Percentiles rank a stretch among this genome's conserved stretches.
phyloP scores from a whole-genome alignment of 1,140 invertebrate species.

The Diabrotica undecimpunctata region DNA sequence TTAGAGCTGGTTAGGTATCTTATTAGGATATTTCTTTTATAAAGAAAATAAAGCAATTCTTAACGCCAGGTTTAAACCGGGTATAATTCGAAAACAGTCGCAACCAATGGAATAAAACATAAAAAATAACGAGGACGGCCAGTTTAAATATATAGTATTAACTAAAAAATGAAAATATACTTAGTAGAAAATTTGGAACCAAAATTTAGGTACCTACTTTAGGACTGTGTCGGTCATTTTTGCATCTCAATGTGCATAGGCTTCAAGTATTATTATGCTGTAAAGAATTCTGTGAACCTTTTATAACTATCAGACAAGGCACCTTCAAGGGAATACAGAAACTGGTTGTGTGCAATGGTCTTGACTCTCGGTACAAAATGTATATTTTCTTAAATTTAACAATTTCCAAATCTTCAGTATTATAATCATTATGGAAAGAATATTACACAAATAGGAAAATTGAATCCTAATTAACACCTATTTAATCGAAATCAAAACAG shows the following conservation, averaged over 20 bases:
- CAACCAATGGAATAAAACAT: constrained; percentile 7
- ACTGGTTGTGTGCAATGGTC: neutral
- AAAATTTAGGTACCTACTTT: constrained; percentile 42
- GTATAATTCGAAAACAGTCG: neutral
- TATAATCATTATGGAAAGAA: no score
- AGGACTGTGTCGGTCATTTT: constrained; percentile 34
- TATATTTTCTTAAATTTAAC: no score
- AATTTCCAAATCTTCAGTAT: no score
- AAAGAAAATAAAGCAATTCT: neutral
- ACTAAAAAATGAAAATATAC: constrained; percentile 26
- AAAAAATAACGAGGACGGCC: constrained; percentile 27
- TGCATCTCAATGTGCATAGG: constrained; percentile 43
- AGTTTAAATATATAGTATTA: constrained; percentile 40
- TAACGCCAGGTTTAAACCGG: neutral
- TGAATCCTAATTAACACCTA: no score
- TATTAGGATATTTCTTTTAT: no score
- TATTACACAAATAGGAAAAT: no score
- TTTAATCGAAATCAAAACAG: no score
- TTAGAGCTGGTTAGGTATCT: no score
- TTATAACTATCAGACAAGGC: constrained; percentile 29
- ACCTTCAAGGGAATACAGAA: constrained; percentile 10
- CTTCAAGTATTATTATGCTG: constrained; percentile 42
- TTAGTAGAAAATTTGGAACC: constrained; percentile 41
- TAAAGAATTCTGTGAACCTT: constrained; percentile 43
- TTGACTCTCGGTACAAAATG: neutral